Evolutionary conservation across 2,888 invertebrate species (phyloP).

Genomic region (Cactoblastis cactorum): DNA sequence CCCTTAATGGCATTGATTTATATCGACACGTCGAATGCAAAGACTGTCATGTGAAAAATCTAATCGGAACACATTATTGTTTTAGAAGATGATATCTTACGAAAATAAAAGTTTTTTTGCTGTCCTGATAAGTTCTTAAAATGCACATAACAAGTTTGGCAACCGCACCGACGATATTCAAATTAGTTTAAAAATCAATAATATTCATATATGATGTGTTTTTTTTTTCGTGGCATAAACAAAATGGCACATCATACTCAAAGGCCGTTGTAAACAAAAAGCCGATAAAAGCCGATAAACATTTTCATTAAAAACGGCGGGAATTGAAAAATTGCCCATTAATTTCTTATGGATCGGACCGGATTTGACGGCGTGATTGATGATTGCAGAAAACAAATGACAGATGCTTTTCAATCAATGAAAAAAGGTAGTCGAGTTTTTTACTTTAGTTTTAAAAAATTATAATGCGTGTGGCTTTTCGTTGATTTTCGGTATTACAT

Average conservation of each 20-base stretch:
- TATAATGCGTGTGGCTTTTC: too few relatives aligned
- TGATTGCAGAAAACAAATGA: not conserved
- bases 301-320: constrained; percentile 9
- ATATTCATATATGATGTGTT: not conserved
- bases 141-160: too few relatives aligned
- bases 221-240: not conserved
- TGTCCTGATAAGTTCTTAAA: too few relatives aligned
- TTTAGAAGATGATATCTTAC: too few relatives aligned
- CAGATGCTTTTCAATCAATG: not conserved
- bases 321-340: constrained; percentile 8
- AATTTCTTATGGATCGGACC: constrained; percentile 11
- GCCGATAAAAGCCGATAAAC: constrained; percentile 3
- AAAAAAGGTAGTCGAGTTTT: not conserved
- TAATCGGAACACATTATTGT: too few relatives aligned
- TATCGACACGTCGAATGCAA: too few relatives aligned
- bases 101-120: too few relatives aligned
- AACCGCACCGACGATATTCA: too few relatives aligned
- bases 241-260: not conserved
- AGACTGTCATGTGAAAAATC: too few relatives aligned
- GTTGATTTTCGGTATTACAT: too few relatives aligned
- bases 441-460: not conserved
- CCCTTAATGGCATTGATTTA: too few relatives aligned
- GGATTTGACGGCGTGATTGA: constrained; percentile 10
- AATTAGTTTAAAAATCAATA: too few relatives aligned
- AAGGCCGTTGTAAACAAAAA: constrained; percentile 6